These are phyloP conservation scores for Eristalis arbustorum DNA, from an alignment of 2,888 invertebrate genomes.

Conservation along the genomic window DNA sequence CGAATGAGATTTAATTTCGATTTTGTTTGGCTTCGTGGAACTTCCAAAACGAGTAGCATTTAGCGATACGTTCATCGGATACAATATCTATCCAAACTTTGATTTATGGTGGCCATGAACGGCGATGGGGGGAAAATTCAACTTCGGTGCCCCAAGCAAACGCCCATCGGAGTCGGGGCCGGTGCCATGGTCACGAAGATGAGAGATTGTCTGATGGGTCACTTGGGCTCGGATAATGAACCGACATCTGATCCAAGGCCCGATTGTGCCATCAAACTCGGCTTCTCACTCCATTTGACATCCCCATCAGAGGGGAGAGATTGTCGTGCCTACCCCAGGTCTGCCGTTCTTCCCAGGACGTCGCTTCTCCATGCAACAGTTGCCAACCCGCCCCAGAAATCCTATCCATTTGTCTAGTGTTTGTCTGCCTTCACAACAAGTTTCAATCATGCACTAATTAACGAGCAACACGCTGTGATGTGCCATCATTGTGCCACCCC, in stretches of 20 bases:
- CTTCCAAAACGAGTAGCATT: neutral
- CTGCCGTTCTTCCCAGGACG: neutral
- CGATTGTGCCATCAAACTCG: no score
- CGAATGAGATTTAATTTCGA: neutral
- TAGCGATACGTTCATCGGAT: neutral
- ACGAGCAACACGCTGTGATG: neutral
- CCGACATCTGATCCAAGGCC: no score
- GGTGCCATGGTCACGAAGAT: no score
- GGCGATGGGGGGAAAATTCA: no score
- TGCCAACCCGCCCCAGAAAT: neutral
- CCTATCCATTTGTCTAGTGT: neutral
- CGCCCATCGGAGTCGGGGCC: neutral
- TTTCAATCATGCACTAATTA: neutral
- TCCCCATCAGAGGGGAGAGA: no score
- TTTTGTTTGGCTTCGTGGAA: neutral
- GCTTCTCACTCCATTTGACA: no score
- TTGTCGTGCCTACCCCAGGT: no score
- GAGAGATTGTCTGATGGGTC: no score
- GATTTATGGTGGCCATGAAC: neutral
- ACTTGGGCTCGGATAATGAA: no score
- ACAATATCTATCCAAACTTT: neutral
- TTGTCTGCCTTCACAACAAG: neutral
- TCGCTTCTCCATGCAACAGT: neutral
- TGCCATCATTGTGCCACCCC: no score
- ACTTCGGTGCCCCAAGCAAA: neutral